Percentiles rank a stretch among this genome's conserved stretches.
phyloP scores from a whole-genome alignment of 2,113 vertebrate species.

The Otocyon megalotis region DNA sequence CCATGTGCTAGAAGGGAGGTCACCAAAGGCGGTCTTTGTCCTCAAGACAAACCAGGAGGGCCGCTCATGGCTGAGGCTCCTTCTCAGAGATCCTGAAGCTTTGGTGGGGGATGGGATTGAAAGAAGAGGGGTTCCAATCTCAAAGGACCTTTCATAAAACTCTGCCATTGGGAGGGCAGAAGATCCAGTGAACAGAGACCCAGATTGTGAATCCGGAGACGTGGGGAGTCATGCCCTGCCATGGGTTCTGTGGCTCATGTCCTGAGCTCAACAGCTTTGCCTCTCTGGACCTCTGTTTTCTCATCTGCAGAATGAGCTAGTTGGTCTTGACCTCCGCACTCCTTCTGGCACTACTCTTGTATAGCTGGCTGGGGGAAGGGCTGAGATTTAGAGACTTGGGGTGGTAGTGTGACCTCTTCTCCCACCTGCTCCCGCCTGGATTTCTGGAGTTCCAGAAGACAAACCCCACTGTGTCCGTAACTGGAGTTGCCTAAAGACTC shows the following conservation, averaged over 20 bases:
- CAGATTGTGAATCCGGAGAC: not conserved
- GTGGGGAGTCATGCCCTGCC: too few relatives aligned
- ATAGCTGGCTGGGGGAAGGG: not conserved
- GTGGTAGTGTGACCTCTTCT: not conserved
- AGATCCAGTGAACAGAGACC: not conserved
- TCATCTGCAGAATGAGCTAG: not conserved
- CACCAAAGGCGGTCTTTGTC: not conserved
- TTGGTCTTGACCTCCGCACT: not conserved
- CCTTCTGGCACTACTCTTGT: too few relatives aligned
- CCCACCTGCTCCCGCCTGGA: not conserved
- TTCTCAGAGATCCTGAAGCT: not conserved
- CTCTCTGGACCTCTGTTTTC: not conserved
- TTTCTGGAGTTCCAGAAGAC: not conserved
- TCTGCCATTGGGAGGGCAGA: not conserved
- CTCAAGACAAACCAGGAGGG: not conserved
- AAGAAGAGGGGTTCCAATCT: not conserved
- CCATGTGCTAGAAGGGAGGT: not conserved
- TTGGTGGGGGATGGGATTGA: fast-evolving
- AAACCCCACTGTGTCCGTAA: not conserved
- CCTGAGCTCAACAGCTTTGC: not conserved
- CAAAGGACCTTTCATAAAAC: not conserved
- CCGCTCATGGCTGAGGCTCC: too few relatives aligned
- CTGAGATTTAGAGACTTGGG: not conserved
- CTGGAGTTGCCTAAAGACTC: not conserved
- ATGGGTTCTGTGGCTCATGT: not conserved